These are phyloP conservation scores for Orussus abietinus DNA, from an alignment of 1,140 invertebrate genomes.

Conservation along the genomic window DNA sequence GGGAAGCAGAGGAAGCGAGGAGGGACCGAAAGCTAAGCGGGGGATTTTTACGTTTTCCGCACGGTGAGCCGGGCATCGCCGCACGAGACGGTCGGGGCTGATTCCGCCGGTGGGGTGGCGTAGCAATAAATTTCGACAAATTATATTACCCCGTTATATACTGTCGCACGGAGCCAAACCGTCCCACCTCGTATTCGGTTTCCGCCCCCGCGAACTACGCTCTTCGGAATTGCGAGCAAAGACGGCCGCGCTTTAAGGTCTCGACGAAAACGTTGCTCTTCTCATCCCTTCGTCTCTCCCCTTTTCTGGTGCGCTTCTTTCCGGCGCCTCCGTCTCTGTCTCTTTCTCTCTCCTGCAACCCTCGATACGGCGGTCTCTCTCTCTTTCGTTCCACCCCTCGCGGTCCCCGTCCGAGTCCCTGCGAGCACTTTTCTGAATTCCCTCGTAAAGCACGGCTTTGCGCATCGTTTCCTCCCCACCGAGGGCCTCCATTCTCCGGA, in stretches of 20 bases:
- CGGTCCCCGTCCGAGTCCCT: slow-evolving; percentile 14
- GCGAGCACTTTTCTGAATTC: slow-evolving; percentile 16
- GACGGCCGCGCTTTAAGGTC: slow-evolving; percentile 13
- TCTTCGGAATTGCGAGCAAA: slow-evolving; percentile 20
- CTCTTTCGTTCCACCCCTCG: slow-evolving; percentile 1
- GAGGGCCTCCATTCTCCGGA: too few relatives aligned
- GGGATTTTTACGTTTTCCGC: too few relatives aligned
- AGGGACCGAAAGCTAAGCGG: too few relatives aligned
- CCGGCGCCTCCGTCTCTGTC: background rate
- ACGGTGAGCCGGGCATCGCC: background rate
- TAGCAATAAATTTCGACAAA: slow-evolving; percentile 40
- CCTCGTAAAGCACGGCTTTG: slow-evolving; percentile 10
- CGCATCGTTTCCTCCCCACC: too few relatives aligned
- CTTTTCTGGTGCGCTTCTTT: background rate
- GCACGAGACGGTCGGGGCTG: slow-evolving; percentile 28
- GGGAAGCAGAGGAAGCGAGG: too few relatives aligned
- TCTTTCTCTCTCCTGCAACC: background rate
- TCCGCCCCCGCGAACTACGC: slow-evolving; percentile 15
- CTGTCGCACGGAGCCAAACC: slow-evolving; percentile 37
- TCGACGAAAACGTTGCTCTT: slow-evolving; percentile 21
- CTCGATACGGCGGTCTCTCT: background rate
- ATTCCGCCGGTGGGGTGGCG: slow-evolving; percentile 22
- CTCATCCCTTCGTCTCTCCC: slow-evolving; percentile 9
- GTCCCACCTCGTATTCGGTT: slow-evolving; percentile 15
- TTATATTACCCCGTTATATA: slow-evolving; percentile 41